Evolutionary conservation across 2,113 vertebrate genomes (phyloP).

Genomic region (Oophaga pumilio): DNA sequence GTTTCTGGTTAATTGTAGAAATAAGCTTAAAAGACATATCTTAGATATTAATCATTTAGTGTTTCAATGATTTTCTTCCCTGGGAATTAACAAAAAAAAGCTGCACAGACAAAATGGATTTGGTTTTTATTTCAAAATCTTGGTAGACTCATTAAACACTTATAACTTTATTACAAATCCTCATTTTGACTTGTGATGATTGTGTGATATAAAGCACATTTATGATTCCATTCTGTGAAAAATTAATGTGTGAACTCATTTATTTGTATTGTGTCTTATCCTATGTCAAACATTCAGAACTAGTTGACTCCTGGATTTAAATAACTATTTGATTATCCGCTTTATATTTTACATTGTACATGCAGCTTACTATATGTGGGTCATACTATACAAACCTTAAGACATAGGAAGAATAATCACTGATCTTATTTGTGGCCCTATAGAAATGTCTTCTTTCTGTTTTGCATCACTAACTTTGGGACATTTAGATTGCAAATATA

Average conservation of each 20-base stretch:
- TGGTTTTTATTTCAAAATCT: background rate
- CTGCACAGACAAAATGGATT: background rate
- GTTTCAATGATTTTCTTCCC: background rate
- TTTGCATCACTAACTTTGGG: too few species aligned
- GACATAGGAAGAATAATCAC: too few species aligned
- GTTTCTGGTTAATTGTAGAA: slow-evolving; percentile 15
- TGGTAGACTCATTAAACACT: slow-evolving; percentile 8
- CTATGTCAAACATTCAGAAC: background rate
- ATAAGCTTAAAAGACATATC: slow-evolving; percentile 26
- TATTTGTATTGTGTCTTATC: background rate
- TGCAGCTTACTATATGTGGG: too few species aligned
- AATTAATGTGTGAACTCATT: background rate
- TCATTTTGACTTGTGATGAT: background rate
- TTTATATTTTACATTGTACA: too few species aligned
- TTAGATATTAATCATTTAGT: slow-evolving; percentile 31
- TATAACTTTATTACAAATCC: background rate
- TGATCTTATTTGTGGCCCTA: too few species aligned
- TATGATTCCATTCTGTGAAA: background rate
- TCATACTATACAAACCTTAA: too few species aligned
- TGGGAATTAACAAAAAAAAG: background rate
- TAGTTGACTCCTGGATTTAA: background rate
- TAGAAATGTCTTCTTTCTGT: too few species aligned
- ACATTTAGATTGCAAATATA: too few species aligned
- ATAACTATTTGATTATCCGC: too few species aligned
- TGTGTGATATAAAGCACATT: background rate